Percentiles rank a stretch among this genome's conserved stretches.
These are phyloP conservation scores for Moxostoma hubbsi DNA, from an alignment of 2,797 vertebrate genomes.

Conservation along the genomic window DNA sequence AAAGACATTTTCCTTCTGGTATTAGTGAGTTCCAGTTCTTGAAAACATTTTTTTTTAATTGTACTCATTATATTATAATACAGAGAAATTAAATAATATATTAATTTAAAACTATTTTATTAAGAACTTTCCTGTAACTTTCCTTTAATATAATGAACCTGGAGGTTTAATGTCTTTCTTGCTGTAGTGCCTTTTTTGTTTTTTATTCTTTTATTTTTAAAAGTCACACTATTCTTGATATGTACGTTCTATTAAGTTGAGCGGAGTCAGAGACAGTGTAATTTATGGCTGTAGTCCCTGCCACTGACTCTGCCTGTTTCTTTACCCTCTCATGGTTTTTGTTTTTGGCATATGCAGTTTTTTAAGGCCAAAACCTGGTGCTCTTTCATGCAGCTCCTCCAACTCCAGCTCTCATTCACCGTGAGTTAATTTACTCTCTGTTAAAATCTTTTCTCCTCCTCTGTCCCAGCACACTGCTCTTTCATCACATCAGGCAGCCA, in stretches of 20 bases:
- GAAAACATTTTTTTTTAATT: neutral
- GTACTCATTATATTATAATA: neutral
- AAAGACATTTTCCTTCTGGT: neutral
- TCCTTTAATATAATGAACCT: too few relatives aligned
- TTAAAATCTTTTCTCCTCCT: slow-evolving; percentile 67
- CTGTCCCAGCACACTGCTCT: slow-evolving; percentile 39
- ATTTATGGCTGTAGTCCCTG: slow-evolving; percentile 41
- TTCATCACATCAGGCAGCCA: slow-evolving; percentile 6
- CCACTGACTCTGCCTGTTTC: slow-evolving; percentile 66
- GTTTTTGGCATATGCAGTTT: slow-evolving; percentile 88
- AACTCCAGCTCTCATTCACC: slow-evolving; percentile 96
- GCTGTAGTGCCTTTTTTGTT: slow-evolving; percentile 26
- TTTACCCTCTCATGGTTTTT: slow-evolving; percentile 75
- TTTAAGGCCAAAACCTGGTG: slow-evolving; percentile 94
- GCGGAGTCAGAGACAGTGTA: slow-evolving; percentile 49
- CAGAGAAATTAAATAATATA: too few relatives aligned
- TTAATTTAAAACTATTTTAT: too few relatives aligned
- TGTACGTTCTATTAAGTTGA: slow-evolving; percentile 52
- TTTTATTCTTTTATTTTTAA: slow-evolving; percentile 34
- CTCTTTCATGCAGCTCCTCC: slow-evolving; percentile 93
- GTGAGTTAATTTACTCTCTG: slow-evolving; percentile 88
- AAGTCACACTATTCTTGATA: slow-evolving; percentile 48
- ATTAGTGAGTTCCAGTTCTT: neutral
- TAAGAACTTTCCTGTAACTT: too few relatives aligned
- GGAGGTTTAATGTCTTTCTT: slow-evolving; percentile 24